Conservation (phyloP, 64 coral and sea anemone genomes). For the Cladopsammia gracilis region DNA sequence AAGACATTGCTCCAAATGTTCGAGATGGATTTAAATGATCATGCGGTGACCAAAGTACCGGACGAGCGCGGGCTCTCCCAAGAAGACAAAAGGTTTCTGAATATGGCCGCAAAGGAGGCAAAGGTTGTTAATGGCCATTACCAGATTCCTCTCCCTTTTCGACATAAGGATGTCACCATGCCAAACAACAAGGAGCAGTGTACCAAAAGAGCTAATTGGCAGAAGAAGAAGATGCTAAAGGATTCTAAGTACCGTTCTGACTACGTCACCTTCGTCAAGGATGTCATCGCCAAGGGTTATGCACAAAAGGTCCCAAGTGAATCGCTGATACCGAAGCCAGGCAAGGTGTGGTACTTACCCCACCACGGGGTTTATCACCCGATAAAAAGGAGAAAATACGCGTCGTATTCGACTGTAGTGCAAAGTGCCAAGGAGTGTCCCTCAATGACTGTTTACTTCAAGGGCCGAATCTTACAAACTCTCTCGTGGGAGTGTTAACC, state of each 20-base stretch:
- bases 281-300: constrained; percentile 38
- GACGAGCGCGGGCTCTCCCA: too few species aligned
- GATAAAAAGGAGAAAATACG: constrained; percentile 15
- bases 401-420: constrained; percentile 52
- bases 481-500: constrained; percentile 15
- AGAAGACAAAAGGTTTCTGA: too few species aligned
- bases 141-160: constrained; percentile 49
- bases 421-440: constrained; percentile 16
- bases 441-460: constrained; percentile 10
- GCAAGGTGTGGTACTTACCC: constrained; percentile 39
- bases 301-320: not conserved
- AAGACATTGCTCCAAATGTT: too few species aligned
- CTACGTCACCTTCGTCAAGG: constrained; percentile 1
- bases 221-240: constrained; percentile 13
- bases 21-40: too few species aligned
- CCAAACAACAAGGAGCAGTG: constrained; percentile 55
- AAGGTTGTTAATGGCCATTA: constrained; percentile 61
- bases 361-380: constrained; percentile 31
- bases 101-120: not conserved
- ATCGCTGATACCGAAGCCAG: not conserved
- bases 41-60: too few species aligned
- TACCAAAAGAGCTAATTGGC: constrained; percentile 47
- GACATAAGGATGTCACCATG: constrained; percentile 36
- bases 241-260: constrained; percentile 24
- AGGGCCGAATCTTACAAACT: constrained; percentile 27